phyloP scores from a whole-genome alignment of 2,113 vertebrate species.

The Aspiorhynchus laticeps region DNA sequence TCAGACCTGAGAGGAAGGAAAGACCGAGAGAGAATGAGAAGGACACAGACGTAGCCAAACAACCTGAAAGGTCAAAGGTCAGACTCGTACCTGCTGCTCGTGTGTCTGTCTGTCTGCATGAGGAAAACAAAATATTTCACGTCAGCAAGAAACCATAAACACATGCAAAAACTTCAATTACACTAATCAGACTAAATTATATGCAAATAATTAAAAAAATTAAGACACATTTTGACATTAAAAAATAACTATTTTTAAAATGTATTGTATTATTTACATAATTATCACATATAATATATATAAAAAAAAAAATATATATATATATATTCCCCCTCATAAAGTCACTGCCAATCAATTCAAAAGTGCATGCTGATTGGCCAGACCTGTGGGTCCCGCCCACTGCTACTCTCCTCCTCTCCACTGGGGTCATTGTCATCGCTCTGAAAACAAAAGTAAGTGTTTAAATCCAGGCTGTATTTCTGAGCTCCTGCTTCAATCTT shows the following conservation, averaged over 20 bases:
- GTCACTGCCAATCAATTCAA: slow-evolving; percentile 14
- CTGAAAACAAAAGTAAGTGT: slow-evolving; percentile 60
- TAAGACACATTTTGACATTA: no score
- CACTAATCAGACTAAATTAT: background rate
- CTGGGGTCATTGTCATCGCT: slow-evolving; percentile 75
- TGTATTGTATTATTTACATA: no score
- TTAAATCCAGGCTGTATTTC: background rate
- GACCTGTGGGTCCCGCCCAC: slow-evolving; percentile 74
- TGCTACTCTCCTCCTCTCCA: slow-evolving; percentile 74
- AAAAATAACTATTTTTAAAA: no score
- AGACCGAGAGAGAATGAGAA: slow-evolving; percentile 51
- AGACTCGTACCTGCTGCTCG: slow-evolving; percentile 71
- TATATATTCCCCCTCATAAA: background rate
- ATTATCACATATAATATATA: no score
- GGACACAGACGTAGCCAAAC: background rate
- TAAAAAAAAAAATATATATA: no score
- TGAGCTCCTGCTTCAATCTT: background rate
- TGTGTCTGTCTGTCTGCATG: slow-evolving; percentile 65
- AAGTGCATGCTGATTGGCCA: slow-evolving; percentile 27
- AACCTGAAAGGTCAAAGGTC: slow-evolving; percentile 49
- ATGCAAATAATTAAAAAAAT: no score
- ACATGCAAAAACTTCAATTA: background rate
- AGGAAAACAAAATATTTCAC: slow-evolving; percentile 35
- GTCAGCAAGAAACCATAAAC: background rate
- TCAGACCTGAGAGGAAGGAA: slow-evolving; percentile 63